phyloP scores from a whole-genome alignment of 64 coral and sea anemone genomes.

The Pachyseris speciosa region DNA sequence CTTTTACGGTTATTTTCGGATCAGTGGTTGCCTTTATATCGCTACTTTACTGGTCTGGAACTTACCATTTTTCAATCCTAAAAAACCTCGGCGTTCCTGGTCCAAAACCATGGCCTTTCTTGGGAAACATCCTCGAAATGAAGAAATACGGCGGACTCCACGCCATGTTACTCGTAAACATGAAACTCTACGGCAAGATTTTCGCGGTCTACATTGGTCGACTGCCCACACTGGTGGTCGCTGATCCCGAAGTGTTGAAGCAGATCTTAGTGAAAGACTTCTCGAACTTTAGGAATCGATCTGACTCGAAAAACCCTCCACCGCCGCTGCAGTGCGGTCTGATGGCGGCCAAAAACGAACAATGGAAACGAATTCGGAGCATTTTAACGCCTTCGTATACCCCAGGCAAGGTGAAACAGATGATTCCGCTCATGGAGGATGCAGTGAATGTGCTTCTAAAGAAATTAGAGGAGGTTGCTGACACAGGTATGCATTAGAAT shows the following conservation, averaged over 20 bases:
- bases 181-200: slow-evolving; percentile 56
- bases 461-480: slow-evolving; percentile 49
- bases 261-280: slow-evolving; percentile 58
- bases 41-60: slow-evolving; percentile 29
- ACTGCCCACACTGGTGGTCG: slow-evolving; percentile 16
- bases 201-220: slow-evolving; percentile 45
- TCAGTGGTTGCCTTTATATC: neutral
- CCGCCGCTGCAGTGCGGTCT: neutral
- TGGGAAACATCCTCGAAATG: slow-evolving; percentile 16
- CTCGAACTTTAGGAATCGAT: slow-evolving; percentile 35
- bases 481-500: slow-evolving; percentile 13
- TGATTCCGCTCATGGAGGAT: slow-evolving; percentile 55
- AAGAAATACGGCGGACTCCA: slow-evolving; percentile 1
- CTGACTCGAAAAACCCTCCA: neutral
- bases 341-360: neutral
- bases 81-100: slow-evolving; percentile 1
- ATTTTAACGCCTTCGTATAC: slow-evolving; percentile 54
- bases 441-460: slow-evolving; percentile 12
- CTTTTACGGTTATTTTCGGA: neutral
- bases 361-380: slow-evolving; percentile 54
- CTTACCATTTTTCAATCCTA: neutral
- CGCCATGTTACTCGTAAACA: slow-evolving; percentile 9
- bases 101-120: slow-evolving; percentile 20
- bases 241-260: slow-evolving; percentile 57
- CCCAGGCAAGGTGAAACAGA: slow-evolving; percentile 49